Conservation (phyloP, 2,113 vertebrate species). For the Anolis carolinensis region DNA sequence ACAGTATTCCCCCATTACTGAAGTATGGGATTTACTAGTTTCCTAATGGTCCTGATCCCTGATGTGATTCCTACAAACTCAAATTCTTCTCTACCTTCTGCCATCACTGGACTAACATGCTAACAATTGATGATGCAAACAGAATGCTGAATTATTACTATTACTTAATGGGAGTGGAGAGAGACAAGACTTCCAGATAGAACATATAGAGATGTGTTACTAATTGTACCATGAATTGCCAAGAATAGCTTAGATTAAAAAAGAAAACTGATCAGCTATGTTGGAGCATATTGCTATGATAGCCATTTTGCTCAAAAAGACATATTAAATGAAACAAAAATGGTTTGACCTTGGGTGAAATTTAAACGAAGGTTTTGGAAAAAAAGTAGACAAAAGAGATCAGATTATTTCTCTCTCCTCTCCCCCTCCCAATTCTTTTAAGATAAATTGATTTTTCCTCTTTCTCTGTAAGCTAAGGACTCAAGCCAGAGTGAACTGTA, state of each 20-base stretch:
- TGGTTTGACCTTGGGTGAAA: conserved; percentile 67
- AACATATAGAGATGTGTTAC: conserved; percentile 25
- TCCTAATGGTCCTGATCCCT: background rate
- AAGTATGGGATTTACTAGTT: background rate
- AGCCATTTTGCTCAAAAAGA: conserved; percentile 62
- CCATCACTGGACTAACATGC: background rate
- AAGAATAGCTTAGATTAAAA: conserved; percentile 61
- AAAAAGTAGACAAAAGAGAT: conserved; percentile 44
- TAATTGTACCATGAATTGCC: conserved; percentile 37
- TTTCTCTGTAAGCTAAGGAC: conserved; percentile 41
- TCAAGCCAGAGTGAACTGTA: conserved; percentile 14
- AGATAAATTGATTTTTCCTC: conserved; percentile 52
- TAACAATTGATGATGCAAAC: background rate
- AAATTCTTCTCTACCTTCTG: background rate
- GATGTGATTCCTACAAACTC: background rate
- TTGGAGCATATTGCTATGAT: conserved; percentile 57
- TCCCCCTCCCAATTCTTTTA: background rate
- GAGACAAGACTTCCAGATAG: background rate
- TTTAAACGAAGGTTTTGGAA: conserved; percentile 55
- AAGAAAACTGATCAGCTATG: conserved; percentile 54
- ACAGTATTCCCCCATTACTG: background rate
- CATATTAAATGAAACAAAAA: conserved; percentile 67
- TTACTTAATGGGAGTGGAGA: background rate
- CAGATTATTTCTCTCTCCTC: background rate
- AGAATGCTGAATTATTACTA: conserved; percentile 31